Evolutionary conservation across 1,140 invertebrate species (phyloP).

Genomic region (Nixonia krombeini): DNA sequence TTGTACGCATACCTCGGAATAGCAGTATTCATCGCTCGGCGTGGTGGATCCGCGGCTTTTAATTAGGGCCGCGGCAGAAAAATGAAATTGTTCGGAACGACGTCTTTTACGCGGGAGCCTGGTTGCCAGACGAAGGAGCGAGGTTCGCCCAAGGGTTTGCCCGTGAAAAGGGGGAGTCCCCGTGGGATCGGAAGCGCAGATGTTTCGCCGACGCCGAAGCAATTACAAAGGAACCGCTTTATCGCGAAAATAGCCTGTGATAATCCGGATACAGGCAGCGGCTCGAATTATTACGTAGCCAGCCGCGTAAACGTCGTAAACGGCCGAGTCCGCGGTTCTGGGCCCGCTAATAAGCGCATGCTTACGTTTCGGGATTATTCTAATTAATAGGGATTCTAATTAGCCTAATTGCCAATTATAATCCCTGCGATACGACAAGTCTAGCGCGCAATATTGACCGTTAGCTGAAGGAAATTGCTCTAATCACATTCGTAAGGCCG

Average conservation of each 20-base stretch:
- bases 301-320: conserved; percentile 59
- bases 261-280: conserved; percentile 60
- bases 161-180: conserved; percentile 14
- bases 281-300: conserved; percentile 64
- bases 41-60: background rate
- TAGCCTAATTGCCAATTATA: no score
- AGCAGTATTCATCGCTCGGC: no score
- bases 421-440: conserved; percentile 31
- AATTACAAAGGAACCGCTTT: conserved; percentile 69
- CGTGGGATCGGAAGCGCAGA: conserved; percentile 59
- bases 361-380: conserved; percentile 63
- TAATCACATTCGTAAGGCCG: conserved; percentile 16
- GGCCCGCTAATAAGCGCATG: conserved; percentile 53
- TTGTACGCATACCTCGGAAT: no score
- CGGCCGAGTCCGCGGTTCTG: conserved; percentile 50
- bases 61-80: conserved; percentile 16
- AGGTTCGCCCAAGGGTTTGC: conserved; percentile 13
- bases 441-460: conserved; percentile 45
- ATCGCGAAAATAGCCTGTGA: conserved; percentile 64
- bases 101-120: conserved; percentile 8
- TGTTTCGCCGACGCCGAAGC: conserved; percentile 59
- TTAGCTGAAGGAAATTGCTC: conserved; percentile 34
- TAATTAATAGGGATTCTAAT: conserved; percentile 70
- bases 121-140: conserved; percentile 6
- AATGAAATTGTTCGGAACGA: conserved; percentile 6